Evolutionary conservation across 1,140 invertebrate genomes (phyloP).

Genomic region (Sitophilus oryzae): DNA sequence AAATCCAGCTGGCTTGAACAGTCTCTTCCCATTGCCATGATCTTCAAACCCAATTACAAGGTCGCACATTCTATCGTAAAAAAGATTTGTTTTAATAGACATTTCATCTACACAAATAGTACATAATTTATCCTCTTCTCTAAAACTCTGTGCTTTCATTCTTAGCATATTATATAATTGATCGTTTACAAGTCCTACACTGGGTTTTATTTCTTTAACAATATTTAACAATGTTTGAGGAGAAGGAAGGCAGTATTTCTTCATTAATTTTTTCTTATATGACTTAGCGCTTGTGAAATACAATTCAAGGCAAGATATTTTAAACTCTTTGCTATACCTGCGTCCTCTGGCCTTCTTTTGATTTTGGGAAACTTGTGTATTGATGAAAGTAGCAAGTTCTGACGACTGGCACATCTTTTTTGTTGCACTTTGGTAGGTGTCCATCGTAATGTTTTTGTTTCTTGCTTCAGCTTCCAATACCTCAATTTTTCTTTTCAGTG

Average conservation of each 20-base stretch:
- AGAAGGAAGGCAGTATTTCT: too few relatives aligned
- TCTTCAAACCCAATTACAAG: neutral
- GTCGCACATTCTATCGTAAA: neutral
- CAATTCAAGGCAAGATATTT: neutral
- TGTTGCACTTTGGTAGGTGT: too few relatives aligned
- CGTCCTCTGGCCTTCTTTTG: neutral
- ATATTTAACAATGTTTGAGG: neutral
- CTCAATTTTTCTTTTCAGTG: too few relatives aligned
- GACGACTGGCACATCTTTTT: neutral
- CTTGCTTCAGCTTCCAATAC: too few relatives aligned
- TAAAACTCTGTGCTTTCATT: neutral
- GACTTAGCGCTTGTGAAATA: neutral
- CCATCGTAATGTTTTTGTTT: too few relatives aligned
- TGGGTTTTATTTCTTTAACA: neutral
- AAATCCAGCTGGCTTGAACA: neutral
- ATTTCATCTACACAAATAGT: conserved; percentile 2
- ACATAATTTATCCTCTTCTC: neutral
- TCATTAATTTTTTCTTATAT: too few relatives aligned
- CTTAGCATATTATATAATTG: neutral
- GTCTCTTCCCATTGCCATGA: neutral
- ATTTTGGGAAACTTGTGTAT: neutral
- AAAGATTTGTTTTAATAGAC: neutral
- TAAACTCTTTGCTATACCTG: neutral
- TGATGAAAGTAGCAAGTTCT: conserved; percentile 2
- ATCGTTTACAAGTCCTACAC: neutral